Evolutionary conservation across 2,888 invertebrate genomes (phyloP), one percentile per base, ranked within the genome.

Genomic region (Cloeon dipterum): DNA sequence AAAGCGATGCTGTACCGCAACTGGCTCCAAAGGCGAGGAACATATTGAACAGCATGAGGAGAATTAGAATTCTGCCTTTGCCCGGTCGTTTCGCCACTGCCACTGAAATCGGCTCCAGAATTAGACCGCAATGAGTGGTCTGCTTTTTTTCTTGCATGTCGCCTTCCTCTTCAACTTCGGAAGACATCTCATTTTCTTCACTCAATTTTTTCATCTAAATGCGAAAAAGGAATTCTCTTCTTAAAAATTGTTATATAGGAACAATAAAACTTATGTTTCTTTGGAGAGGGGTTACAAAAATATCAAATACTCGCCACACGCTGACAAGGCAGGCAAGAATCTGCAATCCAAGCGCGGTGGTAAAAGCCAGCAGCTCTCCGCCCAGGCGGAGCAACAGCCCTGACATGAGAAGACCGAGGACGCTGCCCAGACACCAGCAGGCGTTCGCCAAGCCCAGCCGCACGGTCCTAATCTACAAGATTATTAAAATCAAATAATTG

Each of bases 371-470:
- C 5, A 29, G n/a, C 14, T 29, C 29, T 14, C 29, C 39, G 10
- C 34, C 13, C 10, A 25, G 35, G 20, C 39, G 35, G 11, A 35
- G 36, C 26, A 39, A 32, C 16, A 39, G 21, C 2, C 39, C 39
- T 3, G 39, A 39, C 10, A 32, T 32, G 20, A 39, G 32, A 14
- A 36, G 32, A 5, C 39, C 39, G 5, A 39, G 32, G 8, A 39
- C 39, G 4, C 32, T 35, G 10, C 39, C 39, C 7, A 39, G 11
- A 21, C 39, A 39, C 39, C 39, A 39, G 20, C 35, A 39, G 3
- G 23, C 39, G 25, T 39, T 39, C 13, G 39, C 39, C 3, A 39
- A 3, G 4, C 39, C 39, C 3, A 39, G 36, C 1, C 39, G 35
- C 10, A 39, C 29, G 16, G 39, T 39, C 13, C 35, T 39, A 4